Base-by-base conservation (phyloP, 2,797 vertebrate genomes). In the Tauraco hartlaubi region DNA sequence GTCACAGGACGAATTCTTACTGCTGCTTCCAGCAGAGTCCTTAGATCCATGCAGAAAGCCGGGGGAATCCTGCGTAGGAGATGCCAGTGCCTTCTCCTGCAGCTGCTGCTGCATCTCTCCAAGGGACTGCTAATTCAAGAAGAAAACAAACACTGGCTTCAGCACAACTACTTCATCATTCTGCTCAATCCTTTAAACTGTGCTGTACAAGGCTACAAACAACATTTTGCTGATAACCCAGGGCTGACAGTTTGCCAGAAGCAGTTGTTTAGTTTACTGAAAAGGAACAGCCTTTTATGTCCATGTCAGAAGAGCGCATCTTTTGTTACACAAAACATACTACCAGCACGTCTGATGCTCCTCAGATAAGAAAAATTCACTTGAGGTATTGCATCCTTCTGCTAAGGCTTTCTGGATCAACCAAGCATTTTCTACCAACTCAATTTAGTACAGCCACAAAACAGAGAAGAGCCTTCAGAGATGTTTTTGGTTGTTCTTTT, bases 1-100 rank as follows among this genome's bases (percentile, higher is more conserved):
- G 96, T 99, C 99, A 12, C 98, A 98, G 37, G 98, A 99, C 0
- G 97, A 98, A 62, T 99, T 99, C 97, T 99, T 99, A 98, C 98
- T 98, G 96, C 99, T 99, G 98, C 99, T 99, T 51, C 98, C 98
- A 1, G 97, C 99, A 0, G 99, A 98, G 31, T 98, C 99, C 3
- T 98, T 98, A 29, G 98, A 99, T 83, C 98, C 98, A 2, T 98
- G 98, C 59, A 98, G 98, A 92, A 98, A 98, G 63, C 96, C 98
- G 0, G 98, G 84, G 5, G 99, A 97, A 56, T 99, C 99, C 88
- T 99, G 99, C 39, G 98, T 99, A 0, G 99, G 98, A 43, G 98
- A 98, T 4, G 95, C 96, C 74, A 97, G 97, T 0, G 96, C 96
- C 97, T 99, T 99, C 90, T 98, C 98, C 41, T 98, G 98, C 93